Conservation (phyloP, 92 coral and sea anemone species). For the Isaurus tuberculatus region DNA sequence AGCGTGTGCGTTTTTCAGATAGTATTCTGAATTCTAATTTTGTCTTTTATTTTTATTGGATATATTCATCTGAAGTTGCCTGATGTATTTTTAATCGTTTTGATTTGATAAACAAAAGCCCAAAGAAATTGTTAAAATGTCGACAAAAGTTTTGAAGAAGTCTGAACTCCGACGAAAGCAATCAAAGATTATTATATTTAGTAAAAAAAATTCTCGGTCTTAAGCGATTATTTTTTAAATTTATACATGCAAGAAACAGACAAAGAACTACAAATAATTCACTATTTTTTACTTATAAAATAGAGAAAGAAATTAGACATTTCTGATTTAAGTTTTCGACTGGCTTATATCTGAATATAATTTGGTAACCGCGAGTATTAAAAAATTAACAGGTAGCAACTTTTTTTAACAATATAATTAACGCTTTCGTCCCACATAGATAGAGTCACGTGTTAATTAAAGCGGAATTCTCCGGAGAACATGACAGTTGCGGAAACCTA, state of each 20-base stretch:
- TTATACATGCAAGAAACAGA: neutral
- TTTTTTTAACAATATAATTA: slow-evolving; percentile 3
- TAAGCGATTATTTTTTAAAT: neutral
- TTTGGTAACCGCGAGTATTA: slow-evolving; percentile 2
- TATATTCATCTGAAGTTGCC: neutral
- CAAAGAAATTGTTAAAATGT: neutral
- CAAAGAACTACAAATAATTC: no score
- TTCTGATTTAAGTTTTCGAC: neutral
- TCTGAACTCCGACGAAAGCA: neutral
- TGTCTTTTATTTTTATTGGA: neutral
- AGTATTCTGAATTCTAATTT: neutral
- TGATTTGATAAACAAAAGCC: slow-evolving; percentile 26
- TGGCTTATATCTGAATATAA: neutral
- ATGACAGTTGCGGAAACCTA: slow-evolving; percentile 19
- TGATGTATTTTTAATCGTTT: slow-evolving; percentile 40
- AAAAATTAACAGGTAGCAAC: slow-evolving; percentile 18
- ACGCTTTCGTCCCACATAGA: neutral
- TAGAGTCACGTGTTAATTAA: slow-evolving; percentile 28
- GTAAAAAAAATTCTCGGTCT: neutral
- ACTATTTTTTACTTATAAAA: neutral
- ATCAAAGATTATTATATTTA: neutral
- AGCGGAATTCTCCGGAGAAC: neutral
- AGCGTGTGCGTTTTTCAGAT: no score
- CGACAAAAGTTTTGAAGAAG: neutral
- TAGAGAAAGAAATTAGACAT: neutral